Conservation (phyloP, 2,797 vertebrate genomes). For the Chromobotia macracanthus region DNA sequence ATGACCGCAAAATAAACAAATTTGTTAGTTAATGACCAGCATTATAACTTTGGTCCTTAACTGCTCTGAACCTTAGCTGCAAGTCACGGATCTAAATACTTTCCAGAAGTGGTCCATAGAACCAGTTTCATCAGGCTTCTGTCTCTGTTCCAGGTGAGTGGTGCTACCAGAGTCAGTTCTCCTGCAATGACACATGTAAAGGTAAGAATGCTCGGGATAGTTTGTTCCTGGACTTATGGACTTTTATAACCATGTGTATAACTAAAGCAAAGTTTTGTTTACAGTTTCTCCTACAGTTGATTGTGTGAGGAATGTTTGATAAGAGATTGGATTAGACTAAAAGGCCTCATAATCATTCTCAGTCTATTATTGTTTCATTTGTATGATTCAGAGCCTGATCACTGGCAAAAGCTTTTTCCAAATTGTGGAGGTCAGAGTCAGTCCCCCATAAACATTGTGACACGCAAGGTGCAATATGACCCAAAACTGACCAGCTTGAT, state of each 20-base stretch:
- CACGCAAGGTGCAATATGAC: slow-evolving; percentile 66
- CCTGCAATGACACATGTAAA: slow-evolving; percentile 72
- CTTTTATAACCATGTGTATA: slow-evolving; percentile 13
- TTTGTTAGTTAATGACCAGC: slow-evolving; percentile 42
- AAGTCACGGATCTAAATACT: slow-evolving; percentile 2
- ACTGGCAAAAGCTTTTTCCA: slow-evolving; percentile 67
- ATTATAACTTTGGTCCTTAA: slow-evolving; percentile 15
- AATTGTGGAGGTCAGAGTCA: slow-evolving; percentile 76
- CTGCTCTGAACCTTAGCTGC: slow-evolving; percentile 18
- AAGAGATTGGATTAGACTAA: background rate
- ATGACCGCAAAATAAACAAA: slow-evolving; percentile 29
- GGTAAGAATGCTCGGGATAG: slow-evolving; percentile 64
- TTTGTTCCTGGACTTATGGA: background rate
- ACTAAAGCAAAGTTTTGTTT: slow-evolving; percentile 8
- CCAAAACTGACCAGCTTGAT: slow-evolving; percentile 70
- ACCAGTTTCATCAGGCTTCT: slow-evolving; percentile 30
- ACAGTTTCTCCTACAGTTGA: slow-evolving; percentile 6
- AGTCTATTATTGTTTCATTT: slow-evolving; percentile 39
- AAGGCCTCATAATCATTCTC: slow-evolving; percentile 2
- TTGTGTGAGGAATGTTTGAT: background rate
- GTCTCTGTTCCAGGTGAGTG: slow-evolving; percentile 73
- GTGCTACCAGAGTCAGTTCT: slow-evolving; percentile 80
- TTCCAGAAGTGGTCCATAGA: slow-evolving; percentile 17
- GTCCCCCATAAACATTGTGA: slow-evolving; percentile 89
- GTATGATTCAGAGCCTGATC: slow-evolving; percentile 73